phyloP scores from a whole-genome alignment of 2,113 vertebrate species.

The Meriones unguiculatus region DNA sequence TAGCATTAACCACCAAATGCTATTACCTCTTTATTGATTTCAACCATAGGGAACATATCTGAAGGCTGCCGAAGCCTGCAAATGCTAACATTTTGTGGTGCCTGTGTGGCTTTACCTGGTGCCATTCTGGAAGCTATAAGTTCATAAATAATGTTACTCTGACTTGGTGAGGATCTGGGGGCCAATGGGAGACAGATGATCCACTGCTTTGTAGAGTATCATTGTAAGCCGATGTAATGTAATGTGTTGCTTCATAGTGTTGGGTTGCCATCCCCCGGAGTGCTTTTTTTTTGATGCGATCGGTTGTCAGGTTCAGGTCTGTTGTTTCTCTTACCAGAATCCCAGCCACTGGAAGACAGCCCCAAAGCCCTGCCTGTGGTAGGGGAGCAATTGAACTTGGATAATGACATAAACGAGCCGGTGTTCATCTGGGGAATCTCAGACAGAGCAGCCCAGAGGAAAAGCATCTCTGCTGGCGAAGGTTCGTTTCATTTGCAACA shows the following conservation, averaged over 20 bases:
- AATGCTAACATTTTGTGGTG: constrained; percentile 40
- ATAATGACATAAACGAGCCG: constrained; percentile 78
- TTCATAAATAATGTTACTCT: constrained; percentile 75
- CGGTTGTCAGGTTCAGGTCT: constrained; percentile 89
- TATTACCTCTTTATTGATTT: constrained; percentile 5
- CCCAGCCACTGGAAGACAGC: constrained; percentile 88
- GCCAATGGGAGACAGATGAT: constrained; percentile 81
- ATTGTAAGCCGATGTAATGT: constrained; percentile 68
- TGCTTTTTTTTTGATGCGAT: constrained; percentile 87
- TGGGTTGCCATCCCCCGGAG: constrained; percentile 85
- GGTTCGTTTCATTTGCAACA: constrained; percentile 85
- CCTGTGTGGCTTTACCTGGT: constrained; percentile 18
- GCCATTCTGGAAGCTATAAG: constrained; percentile 43
- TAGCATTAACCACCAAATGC: neutral
- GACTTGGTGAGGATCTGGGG: constrained; percentile 79
- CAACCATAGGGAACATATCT: neutral
- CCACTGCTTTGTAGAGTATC: constrained; percentile 73
- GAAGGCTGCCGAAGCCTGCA: neutral
- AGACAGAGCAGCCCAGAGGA: constrained; percentile 87
- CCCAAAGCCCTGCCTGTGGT: constrained; percentile 82
- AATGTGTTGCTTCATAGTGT: constrained; percentile 75
- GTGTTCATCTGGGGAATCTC: constrained; percentile 82
- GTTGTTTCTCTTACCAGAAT: constrained; percentile 92
- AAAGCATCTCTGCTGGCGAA: constrained; percentile 88
- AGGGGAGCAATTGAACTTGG: constrained; percentile 84